Conservation (phyloP, 92 coral and sea anemone species). For the Phenganax marumi region DNA sequence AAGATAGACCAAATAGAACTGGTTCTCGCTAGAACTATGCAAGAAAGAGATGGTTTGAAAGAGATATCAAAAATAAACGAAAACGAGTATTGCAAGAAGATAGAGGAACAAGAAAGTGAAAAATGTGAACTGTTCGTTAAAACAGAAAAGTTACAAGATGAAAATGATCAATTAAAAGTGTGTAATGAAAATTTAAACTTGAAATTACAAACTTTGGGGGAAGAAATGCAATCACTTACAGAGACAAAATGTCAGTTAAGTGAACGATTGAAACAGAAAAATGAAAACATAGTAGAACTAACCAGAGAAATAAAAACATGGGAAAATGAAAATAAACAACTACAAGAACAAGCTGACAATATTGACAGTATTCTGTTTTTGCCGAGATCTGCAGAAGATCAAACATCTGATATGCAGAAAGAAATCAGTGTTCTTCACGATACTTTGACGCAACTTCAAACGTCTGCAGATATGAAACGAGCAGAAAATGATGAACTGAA, state of each 20-base stretch:
- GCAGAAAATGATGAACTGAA: constrained; percentile 26
- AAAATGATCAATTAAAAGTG: not conserved
- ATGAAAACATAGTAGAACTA: constrained; percentile 15
- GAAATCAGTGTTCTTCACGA: constrained; percentile 36
- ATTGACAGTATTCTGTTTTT: constrained; percentile 3
- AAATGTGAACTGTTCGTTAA: not conserved
- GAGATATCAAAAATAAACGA: constrained; percentile 14
- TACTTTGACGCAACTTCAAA: constrained; percentile 20
- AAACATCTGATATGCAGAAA: constrained; percentile 41
- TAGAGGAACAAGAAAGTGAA: not conserved
- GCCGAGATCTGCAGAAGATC: constrained; percentile 28
- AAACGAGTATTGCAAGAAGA: not conserved
- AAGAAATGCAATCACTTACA: not conserved
- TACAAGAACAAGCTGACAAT: constrained; percentile 35
- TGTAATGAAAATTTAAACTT: not conserved
- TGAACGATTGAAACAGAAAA: not conserved
- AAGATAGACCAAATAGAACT: constrained; percentile 1
- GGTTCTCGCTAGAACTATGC: not conserved
- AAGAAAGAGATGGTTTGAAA: constrained; percentile 17
- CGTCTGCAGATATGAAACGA: constrained; percentile 12
- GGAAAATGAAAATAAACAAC: constrained; percentile 9
- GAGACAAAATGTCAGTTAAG: not conserved
- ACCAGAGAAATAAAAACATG: not conserved
- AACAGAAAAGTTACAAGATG: constrained; percentile 4
- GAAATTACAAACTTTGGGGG: not conserved